Percentiles rank a stretch among this genome's conserved stretches.
These are phyloP conservation scores for Trichonephila inaurata DNA, from an alignment of 1,140 invertebrate genomes.

Conservation along the genomic window DNA sequence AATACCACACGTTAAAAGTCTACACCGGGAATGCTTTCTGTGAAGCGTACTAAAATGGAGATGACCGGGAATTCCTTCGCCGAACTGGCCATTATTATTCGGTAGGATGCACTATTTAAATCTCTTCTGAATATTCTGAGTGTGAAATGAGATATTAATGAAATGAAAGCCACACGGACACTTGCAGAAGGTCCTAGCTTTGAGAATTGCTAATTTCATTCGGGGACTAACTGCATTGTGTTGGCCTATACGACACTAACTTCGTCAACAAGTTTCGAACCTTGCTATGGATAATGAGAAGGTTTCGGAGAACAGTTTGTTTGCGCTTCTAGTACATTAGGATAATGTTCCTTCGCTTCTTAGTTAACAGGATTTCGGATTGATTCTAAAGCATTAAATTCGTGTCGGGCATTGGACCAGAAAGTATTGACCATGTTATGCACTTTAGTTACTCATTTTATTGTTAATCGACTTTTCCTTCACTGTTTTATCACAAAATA, in stretches of 20 bases:
- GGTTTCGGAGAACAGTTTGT: neutral
- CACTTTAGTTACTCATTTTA: too few species aligned
- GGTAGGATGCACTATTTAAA: slow-evolving; percentile 1
- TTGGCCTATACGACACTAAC: neutral
- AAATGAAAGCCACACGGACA: neutral
- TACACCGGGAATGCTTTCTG: neutral
- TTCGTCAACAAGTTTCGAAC: neutral
- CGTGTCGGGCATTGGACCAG: neutral
- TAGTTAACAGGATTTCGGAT: neutral
- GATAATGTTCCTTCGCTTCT: slow-evolving; percentile 9
- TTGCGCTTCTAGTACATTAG: neutral
- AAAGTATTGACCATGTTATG: neutral
- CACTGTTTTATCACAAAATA: too few species aligned
- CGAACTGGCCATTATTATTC: neutral
- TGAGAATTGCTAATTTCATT: neutral
- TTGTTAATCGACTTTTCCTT: too few species aligned
- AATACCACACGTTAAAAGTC: neutral
- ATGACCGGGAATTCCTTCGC: neutral
- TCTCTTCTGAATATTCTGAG: slow-evolving; percentile 9
- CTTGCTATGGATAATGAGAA: slow-evolving; percentile 33
- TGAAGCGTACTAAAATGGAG: slow-evolving; percentile 10
- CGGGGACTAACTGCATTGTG: neutral
- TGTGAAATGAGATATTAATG: slow-evolving; percentile 54
- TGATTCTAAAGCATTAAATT: neutral
- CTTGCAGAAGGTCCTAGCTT: neutral